Percentiles rank a stretch among this genome's conserved stretches.
phyloP scores from a whole-genome alignment of 1,140 invertebrate species.

The Macrostomum lignano region DNA sequence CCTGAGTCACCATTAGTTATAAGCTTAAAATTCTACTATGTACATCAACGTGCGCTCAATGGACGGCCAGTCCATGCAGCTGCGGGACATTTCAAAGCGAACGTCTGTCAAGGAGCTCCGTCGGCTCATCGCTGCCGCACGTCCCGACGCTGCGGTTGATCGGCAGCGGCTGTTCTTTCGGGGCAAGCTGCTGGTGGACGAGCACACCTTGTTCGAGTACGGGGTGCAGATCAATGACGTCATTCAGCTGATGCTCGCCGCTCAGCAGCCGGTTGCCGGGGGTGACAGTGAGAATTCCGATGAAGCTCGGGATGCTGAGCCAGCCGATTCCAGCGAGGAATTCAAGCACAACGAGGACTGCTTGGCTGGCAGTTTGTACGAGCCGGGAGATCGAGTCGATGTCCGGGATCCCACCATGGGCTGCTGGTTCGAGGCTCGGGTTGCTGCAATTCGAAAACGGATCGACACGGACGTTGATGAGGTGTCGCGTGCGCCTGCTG shows the following conservation, averaged over 20 bases:
- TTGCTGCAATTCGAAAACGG: no score
- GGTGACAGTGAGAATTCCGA: constrained; percentile 4
- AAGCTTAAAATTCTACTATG: no score
- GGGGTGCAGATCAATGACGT: constrained; percentile 47
- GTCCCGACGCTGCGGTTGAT: constrained; percentile 30
- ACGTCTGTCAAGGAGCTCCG: constrained; percentile 32
- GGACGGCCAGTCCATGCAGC: constrained; percentile 25
- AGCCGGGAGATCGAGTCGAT: constrained; percentile 43
- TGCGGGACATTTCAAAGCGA: constrained; percentile 33
- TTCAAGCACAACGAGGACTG: constrained; percentile 7
- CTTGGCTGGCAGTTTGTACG: constrained; percentile 10
- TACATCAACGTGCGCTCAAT: no score
- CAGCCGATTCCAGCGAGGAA: no score
- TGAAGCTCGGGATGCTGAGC: no score
- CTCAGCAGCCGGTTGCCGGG: constrained; percentile 1
- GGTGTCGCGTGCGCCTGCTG: no score
- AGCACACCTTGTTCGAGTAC: constrained; percentile 45
- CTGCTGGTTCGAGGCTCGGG: no score
- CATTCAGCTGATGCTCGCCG: constrained; percentile 37
- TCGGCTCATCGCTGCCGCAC: constrained; percentile 29
- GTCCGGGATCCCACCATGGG: no score
- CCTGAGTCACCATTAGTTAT: no score
- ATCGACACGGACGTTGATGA: no score
- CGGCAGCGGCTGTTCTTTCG: constrained; percentile 42
- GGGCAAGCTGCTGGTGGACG: constrained; percentile 48